Percentiles rank a stretch among this genome's conserved stretches.
Evolutionary conservation across 2,797 vertebrate species (phyloP).

Genomic region (Monodelphis domestica): DNA sequence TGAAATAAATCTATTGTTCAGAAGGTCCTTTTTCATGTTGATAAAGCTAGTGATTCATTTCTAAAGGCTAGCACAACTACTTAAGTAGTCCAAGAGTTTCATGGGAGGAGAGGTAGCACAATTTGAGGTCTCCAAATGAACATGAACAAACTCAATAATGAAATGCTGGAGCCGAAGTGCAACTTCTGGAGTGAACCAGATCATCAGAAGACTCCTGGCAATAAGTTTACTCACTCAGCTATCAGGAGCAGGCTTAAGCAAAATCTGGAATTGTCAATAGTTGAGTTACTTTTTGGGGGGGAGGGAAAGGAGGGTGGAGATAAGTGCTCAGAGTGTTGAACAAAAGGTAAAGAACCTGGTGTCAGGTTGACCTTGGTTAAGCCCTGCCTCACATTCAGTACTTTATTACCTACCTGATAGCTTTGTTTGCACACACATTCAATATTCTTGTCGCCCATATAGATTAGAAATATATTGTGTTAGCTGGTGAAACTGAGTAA

Average conservation of each 20-base stretch:
- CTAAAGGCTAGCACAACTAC: neutral
- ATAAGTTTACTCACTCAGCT: neutral
- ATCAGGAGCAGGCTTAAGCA: neutral
- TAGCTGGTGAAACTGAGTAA: constrained; percentile 41
- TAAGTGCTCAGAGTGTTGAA: neutral
- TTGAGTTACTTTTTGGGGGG: neutral
- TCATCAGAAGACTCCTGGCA: neutral
- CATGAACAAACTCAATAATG: neutral
- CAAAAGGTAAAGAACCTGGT: neutral
- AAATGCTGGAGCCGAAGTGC: neutral
- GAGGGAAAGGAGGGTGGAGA: neutral
- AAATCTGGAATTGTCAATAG: neutral
- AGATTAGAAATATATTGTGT: constrained; percentile 35
- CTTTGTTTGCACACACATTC: neutral
- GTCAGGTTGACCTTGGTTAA: neutral
- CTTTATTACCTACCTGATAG: constrained; percentile 7
- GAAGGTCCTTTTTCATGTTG: neutral
- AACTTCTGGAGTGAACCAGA: neutral
- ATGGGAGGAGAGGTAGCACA: neutral
- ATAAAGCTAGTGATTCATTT: neutral
- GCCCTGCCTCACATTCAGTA: neutral
- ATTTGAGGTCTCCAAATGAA: neutral
- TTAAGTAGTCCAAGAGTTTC: neutral
- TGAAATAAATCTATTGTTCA: constrained; percentile 6
- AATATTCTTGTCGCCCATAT: neutral